These are phyloP conservation scores for Drosophila pectinifera DNA, from an alignment of 1,140 invertebrate species.

Conservation along the genomic window DNA sequence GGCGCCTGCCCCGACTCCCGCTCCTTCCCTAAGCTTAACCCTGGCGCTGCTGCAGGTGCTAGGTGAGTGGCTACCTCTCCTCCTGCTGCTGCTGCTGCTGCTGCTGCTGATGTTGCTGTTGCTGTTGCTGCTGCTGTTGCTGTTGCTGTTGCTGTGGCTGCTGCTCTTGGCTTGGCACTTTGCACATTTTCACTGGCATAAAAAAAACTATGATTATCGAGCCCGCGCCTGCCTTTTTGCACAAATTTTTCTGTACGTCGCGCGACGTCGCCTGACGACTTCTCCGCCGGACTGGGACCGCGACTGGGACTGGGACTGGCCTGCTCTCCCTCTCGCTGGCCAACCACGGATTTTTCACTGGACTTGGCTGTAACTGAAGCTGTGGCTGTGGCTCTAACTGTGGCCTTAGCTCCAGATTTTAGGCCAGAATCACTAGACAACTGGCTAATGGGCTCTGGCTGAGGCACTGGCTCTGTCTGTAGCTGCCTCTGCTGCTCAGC, in stretches of 20 bases:
- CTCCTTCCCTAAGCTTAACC: conserved; percentile 17
- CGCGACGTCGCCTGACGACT: conserved; percentile 42
- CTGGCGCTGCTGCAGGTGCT: conserved; percentile 20
- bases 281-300: not conserved
- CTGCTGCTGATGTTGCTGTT: conserved; percentile 6
- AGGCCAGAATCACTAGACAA: not conserved
- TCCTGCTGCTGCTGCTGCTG: not conserved
- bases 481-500: conserved; percentile 71
- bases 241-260: conserved; percentile 77
- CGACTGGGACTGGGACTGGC: too few species aligned
- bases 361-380: too few species aligned
- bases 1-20: conserved; percentile 56
- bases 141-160: conserved; percentile 4
- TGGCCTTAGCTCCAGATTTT: not conserved
- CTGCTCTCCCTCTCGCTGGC: not conserved
- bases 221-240: conserved; percentile 52
- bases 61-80: conserved; percentile 10
- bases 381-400: too few species aligned
- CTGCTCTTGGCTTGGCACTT: conserved; percentile 32
- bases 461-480: not conserved
- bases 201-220: conserved; percentile 46
- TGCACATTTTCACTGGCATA: conserved; percentile 68
- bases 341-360: conserved; percentile 5
- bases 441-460: not conserved
- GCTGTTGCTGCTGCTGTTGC: conserved; percentile 4